Evolutionary conservation across 1,140 invertebrate species (phyloP), one percentile per base, ranked within the genome.

Genomic region (Drosophila sucinea): DNA sequence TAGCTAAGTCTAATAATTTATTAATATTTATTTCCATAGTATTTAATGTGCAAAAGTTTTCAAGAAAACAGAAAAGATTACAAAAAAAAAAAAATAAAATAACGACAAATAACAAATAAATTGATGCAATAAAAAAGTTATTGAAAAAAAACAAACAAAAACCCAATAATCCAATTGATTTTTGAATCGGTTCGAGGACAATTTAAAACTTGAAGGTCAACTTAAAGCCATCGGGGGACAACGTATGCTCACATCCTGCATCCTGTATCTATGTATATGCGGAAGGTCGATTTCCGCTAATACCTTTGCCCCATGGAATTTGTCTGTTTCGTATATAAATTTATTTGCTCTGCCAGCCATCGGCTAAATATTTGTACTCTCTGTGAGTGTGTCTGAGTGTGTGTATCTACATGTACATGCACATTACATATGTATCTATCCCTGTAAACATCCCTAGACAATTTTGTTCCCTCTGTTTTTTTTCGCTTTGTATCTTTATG

Each of bases 1-100:
- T 89, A 71, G 62, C 38, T 73, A 80, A 78, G 73, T 74, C 58
- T 89, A 89, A 84, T 89, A 87, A 90, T 84, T 89, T 90, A 90
- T 90, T 90, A 66, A 69, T 85, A 85, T 85, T 85, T 89, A 84
- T 89, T 89, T 81, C 72, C 72, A n/a, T 80, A 87, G 75, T 64
- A 65, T 11, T 89, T 84, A 84, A 81, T 70, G 71, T 70, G 84
- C 85, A 89, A 89, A 89, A 51, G 84, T 89, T 89, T 87, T 89
- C 27, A 55, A 87, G 89, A 64, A 87, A 83, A 89, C 84, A 89
- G 58, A 87, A 87, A 87, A 87, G 62, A 40, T 54, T 55, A 41
- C 81, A 89, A 87, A 89, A 87, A 89, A 66, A 38, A 86, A 89
- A 84, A 87, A 83, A 54, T 64, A 62, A 44, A 81, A 17, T 17